A percentile compares a stretch with the other conserved stretches of the same genome.
Conservation (phyloP, 2,888 invertebrate genomes). For the Sisyra nigra region DNA sequence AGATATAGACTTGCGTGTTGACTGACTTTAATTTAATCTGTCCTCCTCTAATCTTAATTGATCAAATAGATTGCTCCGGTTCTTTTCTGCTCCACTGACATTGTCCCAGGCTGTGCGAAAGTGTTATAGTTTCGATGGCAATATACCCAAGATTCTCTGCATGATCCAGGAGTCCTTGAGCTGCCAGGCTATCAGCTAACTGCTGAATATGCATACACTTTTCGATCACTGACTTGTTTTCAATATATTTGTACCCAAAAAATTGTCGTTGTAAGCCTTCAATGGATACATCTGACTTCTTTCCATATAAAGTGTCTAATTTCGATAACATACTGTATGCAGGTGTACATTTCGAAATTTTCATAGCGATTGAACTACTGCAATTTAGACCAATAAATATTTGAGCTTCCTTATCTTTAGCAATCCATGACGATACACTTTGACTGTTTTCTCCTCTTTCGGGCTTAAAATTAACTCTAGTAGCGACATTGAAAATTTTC, state of each 20-base stretch:
- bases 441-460: not conserved
- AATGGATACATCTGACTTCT: not conserved
- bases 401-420: too few species aligned
- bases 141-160: too few species aligned
- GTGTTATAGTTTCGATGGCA: slow-evolving; percentile 15
- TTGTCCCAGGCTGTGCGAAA: slow-evolving; percentile 15
- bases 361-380: too few species aligned
- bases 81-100: slow-evolving; percentile 6
- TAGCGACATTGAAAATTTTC: too few species aligned
- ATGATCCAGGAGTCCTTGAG: too few species aligned
- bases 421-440: not conserved
- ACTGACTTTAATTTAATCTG: slow-evolving; percentile 1
- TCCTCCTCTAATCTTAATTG: slow-evolving; percentile 4
- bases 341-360: not conserved
- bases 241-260: not conserved
- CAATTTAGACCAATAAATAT: too few species aligned
- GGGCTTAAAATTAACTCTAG: too few species aligned
- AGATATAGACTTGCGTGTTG: too few species aligned
- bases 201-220: too few species aligned
- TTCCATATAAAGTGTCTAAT: not conserved
- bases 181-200: too few species aligned
- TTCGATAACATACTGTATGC: not conserved
- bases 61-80: not conserved
- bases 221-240: too few species aligned
- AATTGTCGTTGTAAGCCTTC: not conserved